Evolutionary conservation across 2,888 invertebrate species (phyloP).

Genomic region (Melipona beecheii): DNA sequence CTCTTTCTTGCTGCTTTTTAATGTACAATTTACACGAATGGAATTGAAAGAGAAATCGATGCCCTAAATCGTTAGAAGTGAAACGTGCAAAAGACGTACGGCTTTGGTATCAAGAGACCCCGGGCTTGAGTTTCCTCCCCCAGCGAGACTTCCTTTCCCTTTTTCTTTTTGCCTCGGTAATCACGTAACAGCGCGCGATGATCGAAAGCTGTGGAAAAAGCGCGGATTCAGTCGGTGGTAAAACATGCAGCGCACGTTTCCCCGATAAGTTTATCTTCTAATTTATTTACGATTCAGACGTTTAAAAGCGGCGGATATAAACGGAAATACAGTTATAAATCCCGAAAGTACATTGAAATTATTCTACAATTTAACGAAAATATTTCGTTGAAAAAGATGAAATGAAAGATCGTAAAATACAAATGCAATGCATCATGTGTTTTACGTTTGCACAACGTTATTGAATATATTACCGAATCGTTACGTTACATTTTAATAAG

Average conservation of each 20-base stretch:
- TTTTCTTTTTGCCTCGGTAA: constrained; percentile 26
- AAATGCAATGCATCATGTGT: not conserved
- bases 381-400: not conserved
- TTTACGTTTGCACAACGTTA: not conserved
- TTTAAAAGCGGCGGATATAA: not conserved
- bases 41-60: constrained; percentile 60
- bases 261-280: constrained; percentile 49
- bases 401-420: not conserved
- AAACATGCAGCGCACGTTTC: constrained; percentile 18
- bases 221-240: constrained; percentile 16
- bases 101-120: constrained; percentile 39
- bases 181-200: constrained; percentile 49
- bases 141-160: not conserved
- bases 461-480: not conserved
- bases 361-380: not conserved
- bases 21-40: constrained; percentile 57
- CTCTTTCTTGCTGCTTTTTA: constrained; percentile 51
- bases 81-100: constrained; percentile 40
- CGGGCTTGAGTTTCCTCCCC: constrained; percentile 30
- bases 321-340: not conserved
- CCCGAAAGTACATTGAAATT: not conserved
- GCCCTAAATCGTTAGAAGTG: constrained; percentile 58
- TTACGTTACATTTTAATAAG: constrained; percentile 5
- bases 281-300: constrained; percentile 30
- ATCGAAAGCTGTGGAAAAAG: constrained; percentile 34